Evolutionary conservation across 1,140 invertebrate genomes (phyloP).

Genomic region (Sweltsa coloradensis): DNA sequence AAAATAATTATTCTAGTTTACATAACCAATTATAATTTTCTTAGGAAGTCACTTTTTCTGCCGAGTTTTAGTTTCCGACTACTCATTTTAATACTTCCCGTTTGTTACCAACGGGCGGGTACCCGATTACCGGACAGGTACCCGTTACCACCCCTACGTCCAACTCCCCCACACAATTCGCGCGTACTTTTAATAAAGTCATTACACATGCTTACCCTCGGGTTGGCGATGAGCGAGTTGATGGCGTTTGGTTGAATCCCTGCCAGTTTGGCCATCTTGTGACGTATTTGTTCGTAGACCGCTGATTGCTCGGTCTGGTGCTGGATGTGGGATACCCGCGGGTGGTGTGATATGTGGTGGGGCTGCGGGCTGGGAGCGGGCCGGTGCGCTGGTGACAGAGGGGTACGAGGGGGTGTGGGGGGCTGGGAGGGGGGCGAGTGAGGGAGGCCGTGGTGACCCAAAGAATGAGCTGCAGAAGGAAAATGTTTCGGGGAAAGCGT

Average conservation of each 20-base stretch:
- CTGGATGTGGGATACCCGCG: slow-evolving; percentile 1
- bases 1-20: too few species aligned
- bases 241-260: slow-evolving; percentile 1
- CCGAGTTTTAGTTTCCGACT: too few species aligned
- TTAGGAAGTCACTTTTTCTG: too few species aligned
- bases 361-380: background rate
- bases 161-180: too few species aligned
- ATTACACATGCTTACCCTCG: slow-evolving; percentile 12
- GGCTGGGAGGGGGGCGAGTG: slow-evolving; percentile 11
- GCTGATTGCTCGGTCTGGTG: slow-evolving; percentile 1
- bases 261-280: slow-evolving; percentile 12
- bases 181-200: too few species aligned
- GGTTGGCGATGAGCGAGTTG: slow-evolving; percentile 10
- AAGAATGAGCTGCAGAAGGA: background rate
- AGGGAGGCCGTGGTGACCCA: background rate
- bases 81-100: too few species aligned
- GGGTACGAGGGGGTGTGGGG: slow-evolving; percentile 10
- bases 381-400: slow-evolving; percentile 2
- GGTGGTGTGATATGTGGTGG: slow-evolving; percentile 1
- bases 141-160: too few species aligned
- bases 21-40: too few species aligned
- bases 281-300: slow-evolving; percentile 9
- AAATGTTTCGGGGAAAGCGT: slow-evolving; percentile 8
- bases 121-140: too few species aligned
- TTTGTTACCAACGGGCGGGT: too few species aligned